phyloP scores from a whole-genome alignment of 2,797 vertebrate species.

The Danio kyathit region DNA sequence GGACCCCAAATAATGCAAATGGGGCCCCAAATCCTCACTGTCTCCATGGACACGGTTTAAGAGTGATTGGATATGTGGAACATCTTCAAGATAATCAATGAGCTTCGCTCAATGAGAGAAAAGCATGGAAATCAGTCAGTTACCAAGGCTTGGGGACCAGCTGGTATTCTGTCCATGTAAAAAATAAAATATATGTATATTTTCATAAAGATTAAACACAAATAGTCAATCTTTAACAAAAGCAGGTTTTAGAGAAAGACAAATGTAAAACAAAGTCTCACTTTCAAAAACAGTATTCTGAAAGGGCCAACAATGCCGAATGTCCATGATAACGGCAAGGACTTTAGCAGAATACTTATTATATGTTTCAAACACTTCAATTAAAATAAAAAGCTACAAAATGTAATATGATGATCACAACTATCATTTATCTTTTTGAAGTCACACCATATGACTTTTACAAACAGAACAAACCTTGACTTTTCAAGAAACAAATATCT shows the following conservation, averaged over 20 bases:
- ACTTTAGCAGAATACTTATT: not conserved
- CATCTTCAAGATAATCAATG: conserved; percentile 79
- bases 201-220: not conserved
- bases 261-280: not conserved
- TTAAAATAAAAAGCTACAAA: not conserved
- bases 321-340: not conserved
- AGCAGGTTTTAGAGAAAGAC: not conserved
- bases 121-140: conserved; percentile 65
- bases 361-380: not conserved
- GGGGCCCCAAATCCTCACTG: conserved; percentile 67
- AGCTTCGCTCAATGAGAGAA: conserved; percentile 69
- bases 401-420: not conserved
- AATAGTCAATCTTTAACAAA: not conserved
- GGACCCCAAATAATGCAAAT: conserved; percentile 72
- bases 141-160: conserved; percentile 46
- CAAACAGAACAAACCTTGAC: not conserved
- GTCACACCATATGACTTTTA: not conserved
- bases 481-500: not conserved
- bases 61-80: conserved; percentile 75
- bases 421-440: not conserved
- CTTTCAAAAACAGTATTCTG: not conserved
- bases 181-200: not conserved
- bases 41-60: conserved; percentile 68
- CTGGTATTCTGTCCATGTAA: not conserved
- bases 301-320: not conserved